Base-by-base conservation (phyloP, 2,113 vertebrate genomes). In the Leiothrix lutea region DNA sequence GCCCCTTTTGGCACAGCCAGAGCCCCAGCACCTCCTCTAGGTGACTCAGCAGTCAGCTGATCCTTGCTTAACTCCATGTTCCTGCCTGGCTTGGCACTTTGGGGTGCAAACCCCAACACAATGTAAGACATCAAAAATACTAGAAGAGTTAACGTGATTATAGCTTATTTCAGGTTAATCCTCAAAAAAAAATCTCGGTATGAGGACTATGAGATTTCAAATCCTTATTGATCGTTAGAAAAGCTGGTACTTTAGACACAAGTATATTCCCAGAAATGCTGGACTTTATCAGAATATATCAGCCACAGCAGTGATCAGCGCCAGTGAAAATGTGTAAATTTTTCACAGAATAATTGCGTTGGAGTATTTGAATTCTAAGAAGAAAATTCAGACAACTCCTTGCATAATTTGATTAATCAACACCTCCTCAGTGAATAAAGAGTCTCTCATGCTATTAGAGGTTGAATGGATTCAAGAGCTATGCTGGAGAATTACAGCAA, bases 351-450 rank as follows among this genome's bases (percentile, higher is more conserved):
- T 67, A 92, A 86, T 80, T 94, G 33, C 60, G 38, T 45, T 17
- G 8, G 48, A 84, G 57, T 71, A 83, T 91, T 74, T 91, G n/a
- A 94, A 91, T 57, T 67, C 20, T 66, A 56, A 90, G 40, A 86
- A 69, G 60, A 91, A 93, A 87, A 93, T 95, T 86, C 88, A 92
- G 77, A 64, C 78, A 91, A 73, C 54, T 89, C 36, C 67, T 74
- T 73, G 84, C 69, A 82, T 92, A 62, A 81, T 82, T 95, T 95
- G 85, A 88, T 95, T 95, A 92, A 95, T 94, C 83, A 96, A 74
- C 73, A 92, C 15, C 50, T 92, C 70, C 86, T 86, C 71, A 87
- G 84, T 91, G 78, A 86, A 88, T 88, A 94, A 88, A 92, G 93
- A 87, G 82, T 93, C 71, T 91, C 78, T 89, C 56, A 54, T 66